Evolutionary conservation across 1,140 invertebrate species (phyloP), one percentile per base, ranked within the genome.

Genomic region (Phymorhynchus buccinoides): DNA sequence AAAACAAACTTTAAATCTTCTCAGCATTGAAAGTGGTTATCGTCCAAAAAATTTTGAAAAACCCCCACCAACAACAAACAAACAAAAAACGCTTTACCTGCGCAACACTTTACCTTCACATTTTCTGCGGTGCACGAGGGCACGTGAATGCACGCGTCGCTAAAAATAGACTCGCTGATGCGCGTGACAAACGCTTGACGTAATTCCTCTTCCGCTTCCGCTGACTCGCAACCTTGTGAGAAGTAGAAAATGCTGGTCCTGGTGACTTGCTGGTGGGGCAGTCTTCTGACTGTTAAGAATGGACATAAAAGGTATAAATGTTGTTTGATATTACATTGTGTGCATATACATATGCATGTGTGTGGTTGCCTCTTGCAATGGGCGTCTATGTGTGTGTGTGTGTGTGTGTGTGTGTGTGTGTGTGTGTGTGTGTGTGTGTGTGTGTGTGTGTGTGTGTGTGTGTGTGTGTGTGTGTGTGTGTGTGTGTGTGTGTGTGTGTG

Each of bases 401-500:
- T 52, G 48, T 52, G 48, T 52, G 48, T 52, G 48, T 52, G 48
- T 52, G 48, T 52, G 48, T 52, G 48, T 52, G 48, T 52, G 48
- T 52, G 48, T 52, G 48, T 52, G 48, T 52, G 48, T 52, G 48
- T 52, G 48, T 52, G 48, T 52, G 48, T 52, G 48, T 52, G 48
- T 52, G 48, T 52, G 48, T 52, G 48, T 52, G 48, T 52, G 48
- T 52, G 48, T 2, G 48, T 52, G 48, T 18, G 48, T 18, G 48
- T 2, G 48, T 2, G 32, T n/a, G 32, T 1, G 66, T 3, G 66
- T 71, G 66, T 3, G 1, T 71, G 66, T 71, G 3, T 71, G 66
- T 71, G 3, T 71, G 66, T 30, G 66, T 71, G 66, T 71, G 66
- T 71, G 66, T 71, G 66, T 71, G 66, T 71, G 66, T 71, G 66